Base-by-base conservation (phyloP, 2,888 invertebrate genomes). In the Bursaphelenchus okinawaensis region DNA sequence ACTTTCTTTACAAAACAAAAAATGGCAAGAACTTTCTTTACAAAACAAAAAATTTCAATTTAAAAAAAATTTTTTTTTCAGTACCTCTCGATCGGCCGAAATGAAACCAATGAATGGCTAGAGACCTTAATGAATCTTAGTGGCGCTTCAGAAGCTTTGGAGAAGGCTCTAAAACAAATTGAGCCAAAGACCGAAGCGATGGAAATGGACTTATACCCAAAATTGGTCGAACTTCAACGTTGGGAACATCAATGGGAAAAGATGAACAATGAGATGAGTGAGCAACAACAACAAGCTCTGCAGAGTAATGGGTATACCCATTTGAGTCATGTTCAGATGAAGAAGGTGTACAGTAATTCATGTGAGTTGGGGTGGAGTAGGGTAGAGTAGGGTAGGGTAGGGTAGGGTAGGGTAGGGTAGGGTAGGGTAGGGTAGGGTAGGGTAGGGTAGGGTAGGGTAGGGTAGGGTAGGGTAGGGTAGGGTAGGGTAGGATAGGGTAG, bases 241-340 rank as follows among this genome's bases (percentile, higher is more conserved):
- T 28, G 68, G 62, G 55, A 74, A n/a, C 23, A 26, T 9, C 59
- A 72, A 23, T 73, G 62, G 73, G 27, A 59, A 16, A 22, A 62
- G 8, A 58, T 71, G 19, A 22, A 57, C 0, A 12, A 40, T 16
- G 58, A 26, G 12, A 27, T 68, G 19, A 67, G 52, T 20, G 50
- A n/a, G 6, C 63, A 70, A 26, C 69, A 69, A 28, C 20, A 55
- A 20, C n/a, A 26, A 6, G 12, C 62, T 12, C 26, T 69, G 20
- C 51, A 31, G 29, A 40, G 52, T 19, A 22, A 72, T 23, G 74
- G 74, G 16, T 69, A 69, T 52, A 56, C 69, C 9, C 73, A 74
- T 24, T 58, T 69, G 29, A 26, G 56, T 9, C 31, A 55, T 9
- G 51, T 55, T 26, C 69, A 69, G 51, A 24, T 74, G 26, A 20